Evolutionary conservation across 2,888 invertebrate species (phyloP).

Genomic region (Lasioglossum malachurum): DNA sequence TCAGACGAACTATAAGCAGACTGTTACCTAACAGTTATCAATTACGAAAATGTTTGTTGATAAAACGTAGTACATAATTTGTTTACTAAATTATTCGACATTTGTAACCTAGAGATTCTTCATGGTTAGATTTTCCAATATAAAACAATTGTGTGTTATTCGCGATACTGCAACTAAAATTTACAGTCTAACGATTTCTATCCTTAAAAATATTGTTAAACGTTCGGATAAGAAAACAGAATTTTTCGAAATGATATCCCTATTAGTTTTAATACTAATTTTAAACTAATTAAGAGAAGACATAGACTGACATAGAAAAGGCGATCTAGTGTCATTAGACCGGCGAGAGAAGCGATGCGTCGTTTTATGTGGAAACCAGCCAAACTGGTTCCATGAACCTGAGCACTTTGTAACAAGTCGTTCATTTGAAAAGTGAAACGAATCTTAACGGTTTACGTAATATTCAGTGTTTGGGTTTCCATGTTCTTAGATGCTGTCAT

Average conservation of each 20-base stretch:
- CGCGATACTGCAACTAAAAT: background rate
- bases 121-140: no score
- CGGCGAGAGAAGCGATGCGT: background rate
- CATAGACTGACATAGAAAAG: background rate
- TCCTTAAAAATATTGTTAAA: background rate
- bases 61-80: background rate
- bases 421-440: conserved; percentile 16
- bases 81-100: background rate
- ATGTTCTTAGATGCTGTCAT: background rate
- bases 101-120: background rate
- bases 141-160: no score
- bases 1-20: background rate
- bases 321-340: background rate
- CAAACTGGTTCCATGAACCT: conserved; percentile 28
- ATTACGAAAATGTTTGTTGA: background rate
- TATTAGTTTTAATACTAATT: background rate
- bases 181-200: background rate
- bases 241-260: background rate
- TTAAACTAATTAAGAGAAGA: background rate
- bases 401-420: background rate
- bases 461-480: background rate
- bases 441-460: conserved; percentile 15
- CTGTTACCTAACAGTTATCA: background rate
- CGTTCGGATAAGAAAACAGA: background rate
- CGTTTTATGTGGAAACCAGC: conserved; percentile 11